These are phyloP conservation scores for Microctonus brassicae DNA, from an alignment of 2,888 invertebrate genomes.

Conservation along the genomic window DNA sequence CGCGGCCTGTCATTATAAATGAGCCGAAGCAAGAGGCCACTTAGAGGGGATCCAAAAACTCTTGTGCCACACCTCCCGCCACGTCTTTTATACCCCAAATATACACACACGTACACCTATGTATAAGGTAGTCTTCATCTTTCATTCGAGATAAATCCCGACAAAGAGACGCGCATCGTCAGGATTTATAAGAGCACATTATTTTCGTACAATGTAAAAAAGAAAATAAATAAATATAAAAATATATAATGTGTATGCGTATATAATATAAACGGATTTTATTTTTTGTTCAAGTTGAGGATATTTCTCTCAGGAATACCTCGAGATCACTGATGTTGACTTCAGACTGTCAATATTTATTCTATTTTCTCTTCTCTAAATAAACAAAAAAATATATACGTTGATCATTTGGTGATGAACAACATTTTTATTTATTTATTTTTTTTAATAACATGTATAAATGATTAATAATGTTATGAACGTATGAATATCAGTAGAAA, in stretches of 20 bases:
- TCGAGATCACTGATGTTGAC: constrained; percentile 15
- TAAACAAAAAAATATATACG: too few relatives aligned
- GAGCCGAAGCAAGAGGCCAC: constrained; percentile 51
- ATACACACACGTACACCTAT: not conserved
- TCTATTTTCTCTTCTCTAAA: not conserved
- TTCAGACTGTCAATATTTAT: constrained; percentile 26
- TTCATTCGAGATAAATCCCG: not conserved
- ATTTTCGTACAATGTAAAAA: not conserved
- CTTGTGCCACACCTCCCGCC: constrained; percentile 15
- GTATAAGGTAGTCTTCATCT: not conserved
- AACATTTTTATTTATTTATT: not conserved
- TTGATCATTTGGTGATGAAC: constrained; percentile 6
- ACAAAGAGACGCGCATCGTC: not conserved
- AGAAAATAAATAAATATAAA: not conserved
- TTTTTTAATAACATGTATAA: not conserved
- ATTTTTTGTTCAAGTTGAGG: not conserved
- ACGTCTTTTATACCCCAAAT: not conserved
- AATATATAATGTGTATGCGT: too few relatives aligned
- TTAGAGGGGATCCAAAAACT: constrained; percentile 42
- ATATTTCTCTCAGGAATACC: constrained; percentile 27
- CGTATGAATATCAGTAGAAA: too few relatives aligned
- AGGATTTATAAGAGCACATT: not conserved
- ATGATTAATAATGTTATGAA: too few relatives aligned
- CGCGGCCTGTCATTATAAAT: constrained; percentile 55
- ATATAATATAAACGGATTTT: too few relatives aligned